Conservation (phyloP, 2,113 vertebrate genomes). For the Tragelaphus scriptus region DNA sequence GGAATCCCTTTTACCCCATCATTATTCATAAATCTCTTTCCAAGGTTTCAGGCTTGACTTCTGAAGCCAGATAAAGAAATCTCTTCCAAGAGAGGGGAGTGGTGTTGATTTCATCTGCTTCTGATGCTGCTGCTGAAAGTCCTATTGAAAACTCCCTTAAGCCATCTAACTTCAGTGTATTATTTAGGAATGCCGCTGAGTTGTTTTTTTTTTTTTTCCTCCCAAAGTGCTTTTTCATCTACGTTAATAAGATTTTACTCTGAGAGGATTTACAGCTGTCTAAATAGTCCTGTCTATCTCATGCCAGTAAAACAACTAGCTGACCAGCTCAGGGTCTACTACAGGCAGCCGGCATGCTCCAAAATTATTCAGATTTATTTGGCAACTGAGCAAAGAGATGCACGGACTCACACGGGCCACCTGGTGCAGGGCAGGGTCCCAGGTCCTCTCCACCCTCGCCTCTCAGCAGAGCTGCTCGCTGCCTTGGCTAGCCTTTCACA, state of each 20-base stretch:
- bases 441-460: neutral
- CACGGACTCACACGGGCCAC: constrained; percentile 57
- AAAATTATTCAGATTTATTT: constrained; percentile 57
- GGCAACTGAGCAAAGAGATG: constrained; percentile 59
- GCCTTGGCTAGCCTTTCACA: neutral
- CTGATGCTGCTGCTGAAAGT: neutral
- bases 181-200: constrained; percentile 66
- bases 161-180: constrained; percentile 69
- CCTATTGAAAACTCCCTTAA: constrained; percentile 66
- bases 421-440: constrained; percentile 32
- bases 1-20: neutral
- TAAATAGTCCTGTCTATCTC: constrained; percentile 79
- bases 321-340: constrained; percentile 66
- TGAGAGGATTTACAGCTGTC: constrained; percentile 78
- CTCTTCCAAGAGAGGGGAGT: neutral
- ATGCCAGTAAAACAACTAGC: constrained; percentile 71
- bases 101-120: neutral
- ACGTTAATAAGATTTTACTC: constrained; percentile 69
- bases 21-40: neutral
- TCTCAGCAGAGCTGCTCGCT: neutral
- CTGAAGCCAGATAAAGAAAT: neutral
- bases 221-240: constrained; percentile 75
- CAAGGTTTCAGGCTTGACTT: neutral
- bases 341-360: constrained; percentile 52
- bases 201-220: constrained; percentile 14